Evolutionary conservation across 2,888 invertebrate genomes (phyloP), one percentile per base, ranked within the genome.

Genomic region (Enoplolaimus lenunculus): DNA sequence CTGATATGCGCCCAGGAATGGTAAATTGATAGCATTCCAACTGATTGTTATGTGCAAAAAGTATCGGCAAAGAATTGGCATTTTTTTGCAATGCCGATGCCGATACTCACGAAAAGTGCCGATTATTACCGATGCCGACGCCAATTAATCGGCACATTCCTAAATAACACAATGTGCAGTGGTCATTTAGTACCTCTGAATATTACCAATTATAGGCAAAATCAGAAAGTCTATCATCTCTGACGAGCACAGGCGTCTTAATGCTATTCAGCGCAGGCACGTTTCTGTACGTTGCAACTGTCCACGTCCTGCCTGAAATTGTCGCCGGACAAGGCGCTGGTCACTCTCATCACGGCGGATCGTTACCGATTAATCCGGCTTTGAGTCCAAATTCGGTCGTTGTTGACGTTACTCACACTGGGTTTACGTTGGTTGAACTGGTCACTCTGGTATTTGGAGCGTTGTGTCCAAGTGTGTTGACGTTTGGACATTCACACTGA

Each of bases 251-350:
- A 33, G 97, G 91, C 82, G 88, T 97, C 72, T 93, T 97, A 0
- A 94, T 99, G 94, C 83, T 98, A 45, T 98, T 98, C 83, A 95
- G 95, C 62, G 98, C 95, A 0, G 98, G 98, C 0, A 98, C 98
- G 21, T 99, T 98, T 83, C 85, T 98, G 0, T 98, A 97, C 81
- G 98, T 98, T 1, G 93, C 98, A 0, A 97, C 97, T 0, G 95
- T 98, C 0, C 98, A 99, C 81, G 95, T 99, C 0, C 81, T 99
- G 68, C 97, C 98, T 0, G 98, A 99, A 81, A 84, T 98, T 62
- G 81, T 82, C 34, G 21, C 67, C 21, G 45, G 33, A 16, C 57
- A 64, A 7, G 72, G 68, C 31, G 30, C 34, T 26, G 57, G 67
- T 29, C 73, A 75, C 30, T 59, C 69, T 13, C 45, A 69, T n/a